Evolutionary conservation across 2,797 vertebrate genomes (phyloP).

Genomic region (Buceros bicornis): DNA sequence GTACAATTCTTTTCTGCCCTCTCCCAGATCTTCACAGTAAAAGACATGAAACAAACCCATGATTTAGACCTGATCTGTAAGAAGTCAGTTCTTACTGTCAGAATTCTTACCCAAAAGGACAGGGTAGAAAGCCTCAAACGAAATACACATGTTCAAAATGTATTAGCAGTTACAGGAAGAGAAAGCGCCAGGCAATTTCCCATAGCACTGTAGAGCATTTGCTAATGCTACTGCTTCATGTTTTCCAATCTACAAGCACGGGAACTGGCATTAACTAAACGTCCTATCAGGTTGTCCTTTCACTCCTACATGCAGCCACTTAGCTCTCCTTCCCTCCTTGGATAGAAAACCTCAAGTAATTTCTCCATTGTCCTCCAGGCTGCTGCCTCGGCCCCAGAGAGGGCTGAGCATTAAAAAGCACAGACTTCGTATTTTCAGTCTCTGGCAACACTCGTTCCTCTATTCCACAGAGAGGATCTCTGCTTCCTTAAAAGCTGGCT

Average conservation of each 20-base stretch:
- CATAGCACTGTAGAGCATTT: background rate
- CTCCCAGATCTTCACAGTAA: background rate
- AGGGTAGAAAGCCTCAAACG: background rate
- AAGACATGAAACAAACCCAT: background rate
- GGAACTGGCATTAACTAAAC: background rate
- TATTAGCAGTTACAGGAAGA: background rate
- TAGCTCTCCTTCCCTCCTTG: background rate
- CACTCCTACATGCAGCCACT: background rate
- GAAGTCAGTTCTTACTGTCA: background rate
- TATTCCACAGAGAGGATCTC: constrained; percentile 26
- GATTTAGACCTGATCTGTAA: background rate
- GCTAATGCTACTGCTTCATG: background rate
- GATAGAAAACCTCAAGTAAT: background rate
- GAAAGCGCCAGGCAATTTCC: background rate
- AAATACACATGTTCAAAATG: background rate
- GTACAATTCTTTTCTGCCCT: background rate
- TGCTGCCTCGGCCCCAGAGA: constrained; percentile 6
- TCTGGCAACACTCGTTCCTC: background rate
- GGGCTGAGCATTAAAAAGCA: background rate
- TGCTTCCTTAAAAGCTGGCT: constrained; percentile 45
- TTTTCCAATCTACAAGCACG: background rate
- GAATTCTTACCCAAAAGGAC: background rate
- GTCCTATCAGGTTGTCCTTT: background rate
- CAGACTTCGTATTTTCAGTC: background rate
- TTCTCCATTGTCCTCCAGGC: constrained; percentile 8